phyloP scores from a whole-genome alignment of 2,888 invertebrate genomes.

The Gisinianus flammeolus region DNA sequence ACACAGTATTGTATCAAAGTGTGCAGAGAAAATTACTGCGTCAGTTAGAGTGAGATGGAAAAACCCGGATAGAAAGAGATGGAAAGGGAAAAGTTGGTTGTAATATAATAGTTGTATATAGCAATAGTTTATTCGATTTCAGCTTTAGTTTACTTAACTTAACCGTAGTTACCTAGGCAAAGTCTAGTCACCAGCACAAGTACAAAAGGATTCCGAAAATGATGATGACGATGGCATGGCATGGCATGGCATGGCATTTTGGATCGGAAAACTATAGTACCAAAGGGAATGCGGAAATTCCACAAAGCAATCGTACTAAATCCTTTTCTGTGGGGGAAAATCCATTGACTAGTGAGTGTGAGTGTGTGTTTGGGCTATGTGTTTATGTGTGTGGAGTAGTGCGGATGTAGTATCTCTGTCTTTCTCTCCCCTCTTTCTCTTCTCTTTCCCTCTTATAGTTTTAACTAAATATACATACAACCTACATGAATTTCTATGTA shows the following conservation, averaged over 20 bases:
- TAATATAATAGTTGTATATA: no score
- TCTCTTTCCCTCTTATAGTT: no score
- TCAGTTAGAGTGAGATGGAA: conserved; percentile 1
- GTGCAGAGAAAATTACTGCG: conserved; percentile 17
- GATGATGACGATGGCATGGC: conserved; percentile 1
- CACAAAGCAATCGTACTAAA: conserved; percentile 32
- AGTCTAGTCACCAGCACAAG: neutral
- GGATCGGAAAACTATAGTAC: conserved; percentile 23
- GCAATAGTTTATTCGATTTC: neutral
- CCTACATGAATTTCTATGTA: no score
- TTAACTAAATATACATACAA: no score
- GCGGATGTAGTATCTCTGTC: no score
- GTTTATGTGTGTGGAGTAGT: neutral
- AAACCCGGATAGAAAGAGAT: neutral
- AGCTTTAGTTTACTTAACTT: conserved; percentile 29
- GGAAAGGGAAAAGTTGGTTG: conserved; percentile 12
- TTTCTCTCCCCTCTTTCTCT: no score
- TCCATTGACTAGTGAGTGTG: conserved; percentile 22
- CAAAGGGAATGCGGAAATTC: conserved; percentile 32
- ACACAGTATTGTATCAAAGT: neutral
- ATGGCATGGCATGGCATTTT: neutral
- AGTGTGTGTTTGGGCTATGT: neutral
- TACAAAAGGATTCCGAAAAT: no score
- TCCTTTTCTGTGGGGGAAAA: conserved; percentile 23
- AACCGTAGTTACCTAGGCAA: neutral